Conservation (phyloP, 2,888 invertebrate genomes). For the Clivina fossor region DNA sequence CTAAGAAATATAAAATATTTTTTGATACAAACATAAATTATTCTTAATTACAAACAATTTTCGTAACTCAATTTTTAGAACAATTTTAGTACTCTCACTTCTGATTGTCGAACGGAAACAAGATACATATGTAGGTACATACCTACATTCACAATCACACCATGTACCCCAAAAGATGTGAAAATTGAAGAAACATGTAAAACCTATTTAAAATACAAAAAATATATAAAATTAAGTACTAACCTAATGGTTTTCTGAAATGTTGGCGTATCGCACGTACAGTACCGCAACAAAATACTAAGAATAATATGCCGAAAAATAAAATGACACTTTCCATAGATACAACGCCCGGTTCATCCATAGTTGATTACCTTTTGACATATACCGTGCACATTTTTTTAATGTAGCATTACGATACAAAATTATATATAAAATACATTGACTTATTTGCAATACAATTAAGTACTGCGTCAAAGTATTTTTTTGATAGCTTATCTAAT, state of each 20-base stretch:
- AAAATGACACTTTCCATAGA: not conserved
- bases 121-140: no score
- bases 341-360: not conserved
- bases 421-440: not conserved
- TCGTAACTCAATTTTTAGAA: no score
- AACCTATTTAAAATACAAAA: not conserved
- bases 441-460: not conserved
- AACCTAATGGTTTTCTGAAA: not conserved
- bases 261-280: not conserved
- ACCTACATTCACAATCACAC: no score
- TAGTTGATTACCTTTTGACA: not conserved
- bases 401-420: not conserved
- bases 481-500: slow-evolving; percentile 4
- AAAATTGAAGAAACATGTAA: not conserved
- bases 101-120: no score
- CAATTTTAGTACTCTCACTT: no score
- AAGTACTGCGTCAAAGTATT: not conserved
- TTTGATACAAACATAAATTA: no score
- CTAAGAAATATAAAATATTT: no score
- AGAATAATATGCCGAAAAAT: not conserved
- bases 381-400: not conserved
- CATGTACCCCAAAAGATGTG: not conserved
- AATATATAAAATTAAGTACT: not conserved
- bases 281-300: not conserved
- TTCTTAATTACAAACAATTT: no score